A percentile compares a stretch with the other conserved stretches of the same genome.
Conservation (phyloP, 2,113 vertebrate species). For the Seriola rivoliana region DNA sequence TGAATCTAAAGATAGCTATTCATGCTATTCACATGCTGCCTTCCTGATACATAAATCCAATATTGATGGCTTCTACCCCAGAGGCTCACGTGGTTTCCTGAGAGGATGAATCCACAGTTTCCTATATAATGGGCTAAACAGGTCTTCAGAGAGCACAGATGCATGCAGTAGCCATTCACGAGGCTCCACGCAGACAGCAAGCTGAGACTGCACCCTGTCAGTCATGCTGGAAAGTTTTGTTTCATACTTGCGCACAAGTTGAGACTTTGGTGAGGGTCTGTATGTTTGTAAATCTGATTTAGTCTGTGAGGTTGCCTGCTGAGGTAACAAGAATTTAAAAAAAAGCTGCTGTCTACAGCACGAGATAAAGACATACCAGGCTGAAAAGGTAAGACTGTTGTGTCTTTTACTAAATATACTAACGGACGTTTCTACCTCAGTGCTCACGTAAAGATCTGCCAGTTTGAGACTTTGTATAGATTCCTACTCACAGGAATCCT, state of each 20-base stretch:
- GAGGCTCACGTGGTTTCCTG: slow-evolving; percentile 19
- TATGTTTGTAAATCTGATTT: slow-evolving; percentile 13
- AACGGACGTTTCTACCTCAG: neutral
- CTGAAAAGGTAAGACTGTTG: neutral
- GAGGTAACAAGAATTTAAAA: neutral
- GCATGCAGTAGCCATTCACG: slow-evolving; percentile 16
- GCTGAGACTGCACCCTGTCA: slow-evolving; percentile 15
- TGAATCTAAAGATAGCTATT: slow-evolving; percentile 22
- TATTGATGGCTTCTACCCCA: slow-evolving; percentile 43
- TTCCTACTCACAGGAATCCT: slow-evolving; percentile 8
- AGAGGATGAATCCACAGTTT: slow-evolving; percentile 39
- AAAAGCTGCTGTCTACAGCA: neutral
- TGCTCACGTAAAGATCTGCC: neutral
- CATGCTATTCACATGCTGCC: slow-evolving; percentile 19
- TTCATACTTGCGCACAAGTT: slow-evolving; percentile 13
- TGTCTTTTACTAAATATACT: neutral
- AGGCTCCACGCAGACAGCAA: neutral
- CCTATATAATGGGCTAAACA: slow-evolving; percentile 29
- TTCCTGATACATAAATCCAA: slow-evolving; percentile 37
- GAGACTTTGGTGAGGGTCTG: neutral
- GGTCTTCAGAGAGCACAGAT: slow-evolving; percentile 18
- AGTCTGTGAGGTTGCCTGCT: neutral
- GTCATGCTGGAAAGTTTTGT: slow-evolving; percentile 17
- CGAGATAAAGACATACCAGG: neutral
- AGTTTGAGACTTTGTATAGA: slow-evolving; percentile 20